Conservation (phyloP, 1,140 invertebrate species). For the Trialeurodes vaporariorum region DNA sequence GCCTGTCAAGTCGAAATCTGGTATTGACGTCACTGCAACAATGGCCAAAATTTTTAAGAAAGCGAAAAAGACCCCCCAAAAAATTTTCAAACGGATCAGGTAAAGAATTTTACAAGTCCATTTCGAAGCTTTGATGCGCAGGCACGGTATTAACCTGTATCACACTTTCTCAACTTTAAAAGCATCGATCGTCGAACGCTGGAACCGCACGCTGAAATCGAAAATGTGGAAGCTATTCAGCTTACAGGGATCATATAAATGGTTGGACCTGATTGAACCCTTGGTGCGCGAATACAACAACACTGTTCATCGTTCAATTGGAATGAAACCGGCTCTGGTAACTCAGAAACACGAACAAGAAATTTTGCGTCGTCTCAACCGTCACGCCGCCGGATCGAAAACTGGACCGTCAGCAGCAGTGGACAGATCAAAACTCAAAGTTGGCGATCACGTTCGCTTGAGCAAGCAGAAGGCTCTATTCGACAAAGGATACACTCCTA, state of each 20-base stretch:
- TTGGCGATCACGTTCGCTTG: conserved; percentile 19
- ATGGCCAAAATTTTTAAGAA: conserved; percentile 24
- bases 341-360: too few relatives aligned
- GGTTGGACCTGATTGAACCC: conserved; percentile 31
- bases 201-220: conserved; percentile 34
- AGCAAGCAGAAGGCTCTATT: conserved; percentile 22
- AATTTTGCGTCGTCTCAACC: too few relatives aligned
- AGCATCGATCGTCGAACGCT: conserved; percentile 34
- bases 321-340: conserved; percentile 32
- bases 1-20: conserved; percentile 37
- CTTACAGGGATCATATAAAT: conserved; percentile 32
- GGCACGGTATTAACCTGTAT: conserved; percentile 29
- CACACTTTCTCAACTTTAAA: conserved; percentile 31
- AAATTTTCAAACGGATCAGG: conserved; percentile 16
- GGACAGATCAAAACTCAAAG: too few relatives aligned
- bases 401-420: too few relatives aligned
- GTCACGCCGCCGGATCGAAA: too few relatives aligned
- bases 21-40: conserved; percentile 24
- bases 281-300: conserved; percentile 35
- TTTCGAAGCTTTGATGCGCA: conserved; percentile 27
- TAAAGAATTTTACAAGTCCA: conserved; percentile 29
- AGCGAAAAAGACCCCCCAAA: conserved; percentile 7
- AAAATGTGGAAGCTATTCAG: conserved; percentile 35
- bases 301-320: conserved; percentile 34
- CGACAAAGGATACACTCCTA: conserved; percentile 18